phyloP scores from a whole-genome alignment of 1,140 invertebrate genomes.

The Wiebesia pumilae region DNA sequence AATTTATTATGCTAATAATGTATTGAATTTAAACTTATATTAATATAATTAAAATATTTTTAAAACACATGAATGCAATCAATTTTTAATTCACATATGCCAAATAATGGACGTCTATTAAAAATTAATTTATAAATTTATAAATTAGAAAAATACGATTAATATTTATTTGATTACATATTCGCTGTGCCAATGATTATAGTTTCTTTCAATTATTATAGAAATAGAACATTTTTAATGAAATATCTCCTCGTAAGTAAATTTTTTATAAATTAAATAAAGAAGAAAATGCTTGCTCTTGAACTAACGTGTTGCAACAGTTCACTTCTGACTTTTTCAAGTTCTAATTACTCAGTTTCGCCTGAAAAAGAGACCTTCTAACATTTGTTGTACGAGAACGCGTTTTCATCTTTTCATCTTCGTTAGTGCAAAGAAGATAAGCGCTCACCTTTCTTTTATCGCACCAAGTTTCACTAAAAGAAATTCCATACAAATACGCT shows the following conservation, averaged over 20 bases:
- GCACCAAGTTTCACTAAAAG: constrained; percentile 2
- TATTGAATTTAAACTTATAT: no score
- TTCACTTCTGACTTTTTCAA: constrained; percentile 22
- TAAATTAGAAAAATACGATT: no score
- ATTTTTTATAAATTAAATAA: constrained; percentile 25
- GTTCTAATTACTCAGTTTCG: constrained; percentile 39
- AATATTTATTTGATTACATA: no score
- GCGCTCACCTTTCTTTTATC: constrained; percentile 1
- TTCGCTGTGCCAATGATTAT: no score
- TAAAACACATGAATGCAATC: no score
- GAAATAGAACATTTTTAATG: neutral
- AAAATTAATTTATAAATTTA: no score
- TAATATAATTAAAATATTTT: no score
- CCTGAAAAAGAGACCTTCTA: constrained; percentile 27
- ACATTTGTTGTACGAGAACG: constrained; percentile 8
- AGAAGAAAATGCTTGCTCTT: neutral
- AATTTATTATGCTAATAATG: no score
- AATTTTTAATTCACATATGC: no score
- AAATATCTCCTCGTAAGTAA: neutral
- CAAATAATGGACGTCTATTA: no score
- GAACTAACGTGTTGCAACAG: neutral
- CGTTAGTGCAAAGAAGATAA: constrained; percentile 40
- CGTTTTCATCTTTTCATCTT: constrained; percentile 38
- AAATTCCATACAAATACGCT: neutral
- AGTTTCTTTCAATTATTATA: no score